These are phyloP conservation scores for Orius laevigatus DNA, from an alignment of 1,140 invertebrate genomes.

Conservation along the genomic window DNA sequence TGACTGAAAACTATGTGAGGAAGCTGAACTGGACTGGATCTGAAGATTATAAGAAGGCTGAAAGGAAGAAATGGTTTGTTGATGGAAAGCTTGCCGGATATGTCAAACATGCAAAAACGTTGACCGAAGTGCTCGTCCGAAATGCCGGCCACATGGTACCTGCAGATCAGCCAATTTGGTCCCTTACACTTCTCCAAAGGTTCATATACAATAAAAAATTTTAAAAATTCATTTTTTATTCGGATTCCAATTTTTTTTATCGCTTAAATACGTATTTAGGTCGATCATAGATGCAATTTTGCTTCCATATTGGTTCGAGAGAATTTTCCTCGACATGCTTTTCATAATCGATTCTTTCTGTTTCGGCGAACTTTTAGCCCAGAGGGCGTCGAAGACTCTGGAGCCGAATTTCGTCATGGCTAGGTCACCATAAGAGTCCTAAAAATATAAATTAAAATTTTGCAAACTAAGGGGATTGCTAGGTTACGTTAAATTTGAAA, in stretches of 20 bases:
- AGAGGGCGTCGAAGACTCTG: constrained; percentile 1
- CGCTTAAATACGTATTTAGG: constrained; percentile 4
- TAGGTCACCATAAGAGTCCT: constrained; percentile 3
- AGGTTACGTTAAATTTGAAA: constrained; percentile 3
- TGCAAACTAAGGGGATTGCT: background rate
- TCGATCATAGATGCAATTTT: background rate
- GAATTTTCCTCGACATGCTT: background rate
- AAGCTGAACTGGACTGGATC: constrained; percentile 46
- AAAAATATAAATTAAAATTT: constrained; percentile 3
- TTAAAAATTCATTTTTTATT: too few species aligned
- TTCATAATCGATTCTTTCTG: constrained; percentile 3
- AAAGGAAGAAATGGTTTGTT: constrained; percentile 26
- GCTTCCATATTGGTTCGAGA: background rate
- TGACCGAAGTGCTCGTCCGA: constrained; percentile 60
- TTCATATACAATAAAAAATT: too few species aligned
- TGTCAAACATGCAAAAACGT: constrained; percentile 27
- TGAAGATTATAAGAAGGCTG: constrained; percentile 43
- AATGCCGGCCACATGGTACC: constrained; percentile 76
- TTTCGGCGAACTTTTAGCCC: background rate
- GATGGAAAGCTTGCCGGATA: constrained; percentile 18
- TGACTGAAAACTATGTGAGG: constrained; percentile 48
- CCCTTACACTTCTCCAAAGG: constrained; percentile 25
- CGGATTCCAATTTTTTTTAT: constrained; percentile 7
- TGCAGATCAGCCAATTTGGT: constrained; percentile 60
- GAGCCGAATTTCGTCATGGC: constrained; percentile 4